Percentiles rank a stretch among this genome's conserved stretches.
These are phyloP conservation scores for Poecilobothrus nobilitatus DNA, from an alignment of 2,888 invertebrate species.

Conservation along the genomic window DNA sequence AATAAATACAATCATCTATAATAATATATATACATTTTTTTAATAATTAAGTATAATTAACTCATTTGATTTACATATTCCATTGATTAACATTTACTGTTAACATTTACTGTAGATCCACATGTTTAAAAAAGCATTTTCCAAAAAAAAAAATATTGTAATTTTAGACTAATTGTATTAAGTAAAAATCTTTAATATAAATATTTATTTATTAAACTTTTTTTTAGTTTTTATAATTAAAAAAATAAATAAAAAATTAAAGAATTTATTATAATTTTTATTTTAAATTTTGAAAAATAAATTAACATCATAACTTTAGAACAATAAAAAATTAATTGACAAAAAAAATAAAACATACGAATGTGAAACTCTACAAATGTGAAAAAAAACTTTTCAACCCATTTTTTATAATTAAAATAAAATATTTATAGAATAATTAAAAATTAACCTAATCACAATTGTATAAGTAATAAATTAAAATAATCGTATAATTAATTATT, in stretches of 20 bases:
- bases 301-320: not conserved
- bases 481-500: not conserved
- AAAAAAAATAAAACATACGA: not conserved
- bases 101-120: too few species aligned
- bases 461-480: not conserved
- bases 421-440: not conserved
- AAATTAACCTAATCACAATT: not conserved
- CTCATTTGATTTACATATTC: too few species aligned
- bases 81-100: too few species aligned
- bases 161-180: too few species aligned
- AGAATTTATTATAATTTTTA: conserved; percentile 2
- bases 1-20: too few species aligned
- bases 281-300: conserved; percentile 6
- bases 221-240: not conserved
- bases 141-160: too few species aligned
- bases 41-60: too few species aligned
- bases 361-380: not conserved
- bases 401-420: not conserved
- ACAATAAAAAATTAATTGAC: too few species aligned
- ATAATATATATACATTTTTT: too few species aligned
- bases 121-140: too few species aligned
- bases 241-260: not conserved
- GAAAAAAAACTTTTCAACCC: not conserved
- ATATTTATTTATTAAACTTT: too few species aligned
- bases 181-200: too few species aligned